phyloP scores from a whole-genome alignment of 30 jellyfish, hydroid and myxozoan genomes.

The Sanderia malayensis region DNA sequence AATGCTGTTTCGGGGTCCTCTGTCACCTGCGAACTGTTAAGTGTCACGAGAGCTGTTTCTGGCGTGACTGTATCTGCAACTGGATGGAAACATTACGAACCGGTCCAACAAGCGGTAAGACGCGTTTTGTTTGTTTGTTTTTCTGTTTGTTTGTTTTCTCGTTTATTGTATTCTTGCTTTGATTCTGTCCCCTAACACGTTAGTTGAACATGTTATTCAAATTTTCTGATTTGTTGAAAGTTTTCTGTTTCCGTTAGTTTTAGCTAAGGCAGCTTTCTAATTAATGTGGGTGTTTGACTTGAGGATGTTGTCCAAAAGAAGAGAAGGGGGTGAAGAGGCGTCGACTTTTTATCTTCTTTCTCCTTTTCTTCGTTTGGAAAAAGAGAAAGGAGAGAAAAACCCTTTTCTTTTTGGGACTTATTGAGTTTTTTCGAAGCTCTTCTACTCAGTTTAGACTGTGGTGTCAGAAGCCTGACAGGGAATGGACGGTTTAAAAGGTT shows the following conservation, averaged over 20 bases:
- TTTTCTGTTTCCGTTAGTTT: neutral
- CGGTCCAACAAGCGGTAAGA: conserved; percentile 33
- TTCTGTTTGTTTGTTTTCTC: neutral
- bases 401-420: no score
- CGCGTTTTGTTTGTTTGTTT: neutral
- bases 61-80: neutral
- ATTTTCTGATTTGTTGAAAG: neutral
- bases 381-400: no score
- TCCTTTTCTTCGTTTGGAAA: no score
- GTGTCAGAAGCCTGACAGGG: no score
- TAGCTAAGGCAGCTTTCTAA: neutral
- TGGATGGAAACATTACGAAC: conserved; percentile 48
- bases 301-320: neutral
- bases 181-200: neutral
- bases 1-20: neutral
- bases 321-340: no score
- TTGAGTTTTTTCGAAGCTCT: no score
- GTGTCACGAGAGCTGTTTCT: neutral
- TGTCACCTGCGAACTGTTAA: conserved; percentile 20
- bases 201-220: neutral
- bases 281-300: neutral
- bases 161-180: neutral
- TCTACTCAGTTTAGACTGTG: no score
- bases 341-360: no score
- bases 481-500: no score